Percentiles rank a stretch among this genome's conserved stretches.
These are phyloP conservation scores for Mesorhabditis sp. DNA, from an alignment of 2,888 invertebrate species.

Conservation along the genomic window DNA sequence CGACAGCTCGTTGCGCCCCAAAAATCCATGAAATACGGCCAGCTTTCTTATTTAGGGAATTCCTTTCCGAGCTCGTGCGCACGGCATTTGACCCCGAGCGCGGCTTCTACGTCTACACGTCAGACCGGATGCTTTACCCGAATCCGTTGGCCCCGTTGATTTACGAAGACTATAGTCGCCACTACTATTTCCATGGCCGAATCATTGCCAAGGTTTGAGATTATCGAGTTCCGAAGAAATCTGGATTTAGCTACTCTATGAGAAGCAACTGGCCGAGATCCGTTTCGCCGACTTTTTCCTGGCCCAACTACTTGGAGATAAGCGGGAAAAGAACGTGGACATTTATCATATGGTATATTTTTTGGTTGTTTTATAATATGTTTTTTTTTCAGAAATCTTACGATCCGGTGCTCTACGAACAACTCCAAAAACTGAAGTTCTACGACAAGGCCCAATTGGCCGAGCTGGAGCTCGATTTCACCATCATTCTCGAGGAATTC, in stretches of 20 bases:
- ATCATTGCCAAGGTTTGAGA: slow-evolving; percentile 79
- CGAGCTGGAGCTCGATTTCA: slow-evolving; percentile 34
- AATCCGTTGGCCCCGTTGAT: slow-evolving; percentile 82
- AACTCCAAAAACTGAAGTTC: slow-evolving; percentile 20
- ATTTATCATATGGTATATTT: slow-evolving; percentile 30
- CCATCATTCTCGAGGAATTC: slow-evolving; percentile 29
- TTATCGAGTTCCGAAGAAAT: background rate
- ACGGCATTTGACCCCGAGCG: slow-evolving; percentile 59
- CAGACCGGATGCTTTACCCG: slow-evolving; percentile 73
- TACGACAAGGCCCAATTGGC: slow-evolving; percentile 20
- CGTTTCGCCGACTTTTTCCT: slow-evolving; percentile 94
- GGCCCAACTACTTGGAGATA: slow-evolving; percentile 70
- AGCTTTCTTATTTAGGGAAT: slow-evolving; percentile 66
- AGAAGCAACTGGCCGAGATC: slow-evolving; percentile 86
- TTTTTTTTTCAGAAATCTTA: background rate
- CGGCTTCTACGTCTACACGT: slow-evolving; percentile 72
- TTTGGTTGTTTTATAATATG: background rate
- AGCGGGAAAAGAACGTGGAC: slow-evolving; percentile 22
- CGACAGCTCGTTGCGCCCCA: too few relatives aligned
- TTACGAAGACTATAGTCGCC: slow-evolving; percentile 59
- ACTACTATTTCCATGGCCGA: slow-evolving; percentile 89
- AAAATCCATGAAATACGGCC: background rate
- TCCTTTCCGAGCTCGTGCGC: slow-evolving; percentile 84
- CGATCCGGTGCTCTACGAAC: slow-evolving; percentile 10
- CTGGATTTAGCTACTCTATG: slow-evolving; percentile 76